Evolutionary conservation across 2,113 vertebrate genomes (phyloP).

Genomic region (Syngnathus scovelli): DNA sequence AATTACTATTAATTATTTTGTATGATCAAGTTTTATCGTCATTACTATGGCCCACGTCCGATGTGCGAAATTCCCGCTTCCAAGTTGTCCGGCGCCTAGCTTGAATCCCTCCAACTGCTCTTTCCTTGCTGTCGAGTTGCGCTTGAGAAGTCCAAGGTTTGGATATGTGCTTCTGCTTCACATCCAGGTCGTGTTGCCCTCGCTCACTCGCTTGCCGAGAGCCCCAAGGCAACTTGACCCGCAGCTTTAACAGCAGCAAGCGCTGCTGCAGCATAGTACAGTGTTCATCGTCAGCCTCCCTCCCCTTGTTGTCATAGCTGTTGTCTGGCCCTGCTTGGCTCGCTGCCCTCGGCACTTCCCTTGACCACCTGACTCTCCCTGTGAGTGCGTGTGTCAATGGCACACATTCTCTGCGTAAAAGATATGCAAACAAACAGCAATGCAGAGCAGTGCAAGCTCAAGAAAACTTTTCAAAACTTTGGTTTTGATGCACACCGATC

Average conservation of each 20-base stretch:
- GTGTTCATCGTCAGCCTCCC: constrained; percentile 58
- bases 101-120: constrained; percentile 1
- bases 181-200: constrained; percentile 64
- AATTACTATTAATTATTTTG: not conserved
- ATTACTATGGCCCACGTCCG: not conserved
- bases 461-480: not conserved
- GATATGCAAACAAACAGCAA: constrained; percentile 58
- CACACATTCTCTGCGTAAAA: constrained; percentile 41
- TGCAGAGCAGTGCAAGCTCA: constrained; percentile 5
- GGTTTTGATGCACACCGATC: not conserved
- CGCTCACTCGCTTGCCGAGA: constrained; percentile 21
- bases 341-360: constrained; percentile 52
- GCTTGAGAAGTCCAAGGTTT: constrained; percentile 50
- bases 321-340: constrained; percentile 55
- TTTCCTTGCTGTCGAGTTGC: constrained; percentile 30
- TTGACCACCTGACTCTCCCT: constrained; percentile 24
- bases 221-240: constrained; percentile 50
- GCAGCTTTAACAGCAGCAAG: constrained; percentile 10
- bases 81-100: constrained; percentile 10
- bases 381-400: constrained; percentile 18
- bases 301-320: constrained; percentile 55
- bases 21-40: not conserved
- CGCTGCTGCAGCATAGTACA: constrained; percentile 2
- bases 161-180: constrained; percentile 35
- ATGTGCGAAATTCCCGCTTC: not conserved